Percentiles rank a stretch among this genome's conserved stretches.
These are phyloP conservation scores for Netelia inedita DNA, from an alignment of 2,888 invertebrate species.

Conservation along the genomic window DNA sequence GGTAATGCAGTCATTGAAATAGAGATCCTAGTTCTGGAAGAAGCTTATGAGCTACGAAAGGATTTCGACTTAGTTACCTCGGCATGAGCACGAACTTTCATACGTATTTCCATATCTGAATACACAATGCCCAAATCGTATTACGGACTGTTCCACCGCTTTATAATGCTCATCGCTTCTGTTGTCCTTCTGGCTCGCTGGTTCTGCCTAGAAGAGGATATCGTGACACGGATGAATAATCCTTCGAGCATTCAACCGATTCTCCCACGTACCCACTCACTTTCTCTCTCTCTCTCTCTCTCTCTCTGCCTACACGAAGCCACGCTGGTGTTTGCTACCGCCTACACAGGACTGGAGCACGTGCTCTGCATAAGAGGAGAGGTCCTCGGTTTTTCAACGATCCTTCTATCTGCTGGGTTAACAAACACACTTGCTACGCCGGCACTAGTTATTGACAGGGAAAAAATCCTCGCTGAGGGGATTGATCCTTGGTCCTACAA, in stretches of 20 bases:
- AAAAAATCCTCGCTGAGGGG: too few relatives aligned
- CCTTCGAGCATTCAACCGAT: slow-evolving; percentile 65
- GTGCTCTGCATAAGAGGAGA: slow-evolving; percentile 33
- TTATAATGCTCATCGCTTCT: slow-evolving; percentile 30
- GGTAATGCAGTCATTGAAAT: background rate
- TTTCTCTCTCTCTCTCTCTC: background rate
- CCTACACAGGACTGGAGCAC: slow-evolving; percentile 37
- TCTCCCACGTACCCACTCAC: slow-evolving; percentile 27
- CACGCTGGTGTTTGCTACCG: slow-evolving; percentile 22
- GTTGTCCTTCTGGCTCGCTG: slow-evolving; percentile 61
- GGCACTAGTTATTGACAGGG: slow-evolving; percentile 1
- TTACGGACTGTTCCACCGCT: slow-evolving; percentile 55
- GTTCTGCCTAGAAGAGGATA: slow-evolving; percentile 62
- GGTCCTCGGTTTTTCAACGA: slow-evolving; percentile 9
- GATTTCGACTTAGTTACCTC: too few relatives aligned
- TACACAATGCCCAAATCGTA: slow-evolving; percentile 61
- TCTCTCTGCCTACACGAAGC: background rate
- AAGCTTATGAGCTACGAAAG: background rate
- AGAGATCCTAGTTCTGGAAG: background rate
- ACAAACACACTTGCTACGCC: slow-evolving; percentile 2
- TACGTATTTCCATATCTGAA: slow-evolving; percentile 38
- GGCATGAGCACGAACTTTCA: background rate
- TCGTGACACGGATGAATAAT: slow-evolving; percentile 66
- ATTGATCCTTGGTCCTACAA: too few relatives aligned
- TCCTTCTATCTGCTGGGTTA: background rate